Evolutionary conservation across 92 coral and sea anemone species (phyloP), one percentile per base, ranked within the genome.

Genomic region (Galaxea fascicularis): DNA sequence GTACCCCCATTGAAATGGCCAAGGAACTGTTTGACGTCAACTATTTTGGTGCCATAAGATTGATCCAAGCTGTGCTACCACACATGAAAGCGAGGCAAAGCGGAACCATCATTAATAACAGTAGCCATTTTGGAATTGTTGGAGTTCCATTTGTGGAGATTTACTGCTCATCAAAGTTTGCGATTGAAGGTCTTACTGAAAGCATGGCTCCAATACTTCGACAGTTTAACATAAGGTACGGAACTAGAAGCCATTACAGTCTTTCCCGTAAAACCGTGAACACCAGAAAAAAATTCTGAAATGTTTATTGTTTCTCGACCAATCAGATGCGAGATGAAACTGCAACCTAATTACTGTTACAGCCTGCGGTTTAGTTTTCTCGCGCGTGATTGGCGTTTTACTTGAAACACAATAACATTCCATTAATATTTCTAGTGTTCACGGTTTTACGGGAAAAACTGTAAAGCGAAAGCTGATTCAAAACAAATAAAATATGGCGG

Each of bases 141-240:
- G 96, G 95, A 18, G 54, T 74, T 25, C 98, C 96, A 10, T 91
- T 85, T 12, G 73, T 80, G 18, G 93, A 89, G 44, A 72, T 81
- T 29, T 95, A 93, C 87, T 78, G 92, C 49, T 88, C 98, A 3
- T 66, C 96, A 4, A 95, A 95, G 91, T 95, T 90, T 80, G 96
- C 98, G 1, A 63, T 95, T 15, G 93, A 89, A 68, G 98, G 98
- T 3, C 89, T 87, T 28, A 89, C 92, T 14, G 98, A 95, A 77
- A 86, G 93, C 13, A 56, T 91, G 49, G 96, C 98, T 18, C 88
- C 95, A 15, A 45, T 75, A 17, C 87, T 92, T 13, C 68, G 41
- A n/a, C 85, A 90, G 31, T 92, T 92, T 58, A 89, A 92, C 35
- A 84, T 92, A 58, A 89, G 80, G 95, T 92, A 80, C 58, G 80